Evolutionary conservation across 2,888 invertebrate genomes (phyloP), one percentile per base, ranked within the genome.

Genomic region (Agonopterix heracliana): DNA sequence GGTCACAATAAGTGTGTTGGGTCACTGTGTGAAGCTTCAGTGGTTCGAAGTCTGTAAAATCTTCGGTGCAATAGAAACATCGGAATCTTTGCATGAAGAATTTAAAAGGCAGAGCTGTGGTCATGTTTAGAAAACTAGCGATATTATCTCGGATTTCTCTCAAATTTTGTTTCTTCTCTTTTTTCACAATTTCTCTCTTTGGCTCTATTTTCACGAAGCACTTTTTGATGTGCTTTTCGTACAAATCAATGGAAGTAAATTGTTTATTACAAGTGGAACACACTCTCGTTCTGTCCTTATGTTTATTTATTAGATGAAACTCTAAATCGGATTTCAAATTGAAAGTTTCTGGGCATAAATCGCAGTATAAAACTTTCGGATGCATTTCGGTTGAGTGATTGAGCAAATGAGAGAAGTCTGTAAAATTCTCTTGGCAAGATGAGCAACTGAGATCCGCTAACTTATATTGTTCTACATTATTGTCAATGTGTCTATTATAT

Each of bases 101-200:
- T n/a, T 69, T 70, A 26, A 77, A 77, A 1, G 74, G 77, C 14
- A 71, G 48, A 0, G 65, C 70, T 1, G 68, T 74, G 0, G 64
- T 61, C 59, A 64, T 64, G 44, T 65, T 66, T 1, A 69, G 47
- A 9, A 69, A 53, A 10, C 52, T 55, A 5, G 60, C 55, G 9
- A 71, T 59, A 42, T 64, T 68, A 34, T 52, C 51, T 8, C 56
- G 17, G 12, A 49, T 45, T 47, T 36, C 40, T 40, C 41, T 45
- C 45, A 41, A 44, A 36, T 46, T 54, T 3, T 44, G 13, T 8
- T 45, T 49, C 13, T 41, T 17, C 9, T 26, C 40, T 4, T 47
- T 40, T 10, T 44, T 40, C 4, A 44, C 14, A 4, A 34, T 13
- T 12, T 46, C 44, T 7, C 11, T 40, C 40, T 48, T 45, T 9